phyloP scores from a whole-genome alignment of 2,888 invertebrate genomes.

The Andricus curvator region DNA sequence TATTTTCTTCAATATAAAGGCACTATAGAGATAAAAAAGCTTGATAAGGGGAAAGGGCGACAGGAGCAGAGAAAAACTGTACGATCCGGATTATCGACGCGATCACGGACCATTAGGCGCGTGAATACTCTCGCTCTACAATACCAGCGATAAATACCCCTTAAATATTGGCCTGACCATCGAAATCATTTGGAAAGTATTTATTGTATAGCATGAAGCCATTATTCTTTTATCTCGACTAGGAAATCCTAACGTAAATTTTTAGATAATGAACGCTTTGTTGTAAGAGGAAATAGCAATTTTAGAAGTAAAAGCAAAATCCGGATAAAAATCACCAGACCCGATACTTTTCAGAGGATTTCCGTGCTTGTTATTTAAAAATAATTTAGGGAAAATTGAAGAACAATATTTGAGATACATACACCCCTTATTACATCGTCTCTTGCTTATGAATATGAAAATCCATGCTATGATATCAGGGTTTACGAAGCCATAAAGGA shows the following conservation, averaged over 20 bases:
- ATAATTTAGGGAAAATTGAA: background rate
- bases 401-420: background rate
- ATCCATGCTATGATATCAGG: conserved; percentile 5
- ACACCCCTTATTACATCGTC: background rate
- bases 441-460: background rate
- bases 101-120: conserved; percentile 66
- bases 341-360: background rate
- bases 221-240: conserved; percentile 50
- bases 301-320: background rate
- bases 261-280: background rate
- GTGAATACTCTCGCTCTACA: conserved; percentile 54
- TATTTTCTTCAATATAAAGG: conserved; percentile 31
- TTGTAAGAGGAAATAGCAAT: background rate
- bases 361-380: background rate
- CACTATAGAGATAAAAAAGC: conserved; percentile 28
- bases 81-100: conserved; percentile 60
- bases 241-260: background rate
- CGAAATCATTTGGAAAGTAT: conserved; percentile 55
- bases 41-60: conserved; percentile 27
- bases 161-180: conserved; percentile 55
- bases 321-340: too few relatives aligned
- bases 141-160: conserved; percentile 59
- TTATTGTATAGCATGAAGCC: background rate
- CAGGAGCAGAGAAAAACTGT: conserved; percentile 15
- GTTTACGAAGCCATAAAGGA: conserved; percentile 19